Conservation (phyloP, 2,797 vertebrate genomes). For the Echeneis naucrates region DNA sequence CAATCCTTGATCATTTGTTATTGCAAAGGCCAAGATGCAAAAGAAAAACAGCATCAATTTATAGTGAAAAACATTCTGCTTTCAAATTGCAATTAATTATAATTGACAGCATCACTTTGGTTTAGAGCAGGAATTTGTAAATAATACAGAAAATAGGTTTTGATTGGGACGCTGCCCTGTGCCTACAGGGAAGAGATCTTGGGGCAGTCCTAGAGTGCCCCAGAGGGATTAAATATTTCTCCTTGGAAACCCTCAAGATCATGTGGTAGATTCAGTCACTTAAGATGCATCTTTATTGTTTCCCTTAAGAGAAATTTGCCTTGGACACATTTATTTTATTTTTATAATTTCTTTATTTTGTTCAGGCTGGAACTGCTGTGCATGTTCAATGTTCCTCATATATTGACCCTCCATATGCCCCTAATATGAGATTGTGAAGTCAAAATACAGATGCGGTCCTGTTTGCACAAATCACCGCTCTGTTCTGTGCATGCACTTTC, state of each 20-base stretch:
- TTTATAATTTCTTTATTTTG: too few relatives aligned
- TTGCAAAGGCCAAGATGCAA: background rate
- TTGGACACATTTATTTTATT: too few relatives aligned
- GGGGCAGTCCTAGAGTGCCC: background rate
- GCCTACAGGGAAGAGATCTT: conserved; percentile 14
- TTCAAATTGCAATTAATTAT: conserved; percentile 8
- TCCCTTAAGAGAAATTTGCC: too few relatives aligned
- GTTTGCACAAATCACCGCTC: conserved; percentile 28
- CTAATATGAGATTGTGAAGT: background rate
- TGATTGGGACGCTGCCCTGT: conserved; percentile 29
- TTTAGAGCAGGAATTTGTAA: background rate
- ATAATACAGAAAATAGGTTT: conserved; percentile 29
- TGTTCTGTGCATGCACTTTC: background rate
- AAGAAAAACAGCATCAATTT: background rate
- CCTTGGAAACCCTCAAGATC: conserved; percentile 25
- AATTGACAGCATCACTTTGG: background rate
- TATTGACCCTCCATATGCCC: conserved; percentile 17
- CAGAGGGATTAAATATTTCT: conserved; percentile 13
- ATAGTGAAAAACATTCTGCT: conserved; percentile 7
- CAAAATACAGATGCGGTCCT: background rate
- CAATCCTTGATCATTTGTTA: conserved; percentile 1
- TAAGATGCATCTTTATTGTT: too few relatives aligned
- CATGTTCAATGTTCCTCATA: conserved; percentile 18
- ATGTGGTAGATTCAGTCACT: conserved; percentile 43
- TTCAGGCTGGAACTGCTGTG: background rate